A percentile compares a stretch with the other conserved stretches of the same genome.
phyloP scores from a whole-genome alignment of 2,888 invertebrate genomes.

The Scaptomyza polygonia region DNA sequence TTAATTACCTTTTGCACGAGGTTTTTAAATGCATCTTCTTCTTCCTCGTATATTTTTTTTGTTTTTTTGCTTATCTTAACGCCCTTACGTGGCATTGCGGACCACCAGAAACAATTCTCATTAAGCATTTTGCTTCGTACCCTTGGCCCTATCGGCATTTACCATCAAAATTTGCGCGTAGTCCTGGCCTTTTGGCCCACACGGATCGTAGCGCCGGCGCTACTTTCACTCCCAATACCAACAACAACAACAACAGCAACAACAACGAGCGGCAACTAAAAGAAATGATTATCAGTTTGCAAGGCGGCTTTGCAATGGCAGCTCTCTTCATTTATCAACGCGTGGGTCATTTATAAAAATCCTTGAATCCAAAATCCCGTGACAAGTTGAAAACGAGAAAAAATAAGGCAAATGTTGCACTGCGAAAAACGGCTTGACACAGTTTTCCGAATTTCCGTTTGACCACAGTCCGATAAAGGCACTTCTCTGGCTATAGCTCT shows the following conservation, averaged over 20 bases:
- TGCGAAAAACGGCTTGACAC: constrained; percentile 65
- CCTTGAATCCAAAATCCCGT: constrained; percentile 29
- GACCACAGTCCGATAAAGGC: constrained; percentile 54
- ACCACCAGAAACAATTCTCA: constrained; percentile 64
- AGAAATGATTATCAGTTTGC: constrained; percentile 62
- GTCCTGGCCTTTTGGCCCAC: constrained; percentile 45
- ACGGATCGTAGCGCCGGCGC: constrained; percentile 63
- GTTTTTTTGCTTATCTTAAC: constrained; percentile 60
- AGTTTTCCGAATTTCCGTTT: constrained; percentile 26
- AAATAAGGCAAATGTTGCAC: constrained; percentile 18
- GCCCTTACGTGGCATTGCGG: constrained; percentile 47
- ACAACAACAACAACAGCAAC: constrained; percentile 6
- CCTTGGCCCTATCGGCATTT: constrained; percentile 49
- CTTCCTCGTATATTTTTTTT: too few species aligned
- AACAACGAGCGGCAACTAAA: constrained; percentile 28
- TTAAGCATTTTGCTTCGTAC: constrained; percentile 37
- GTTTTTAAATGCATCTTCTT: constrained; percentile 6
- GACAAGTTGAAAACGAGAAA: constrained; percentile 33
- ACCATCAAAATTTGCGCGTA: constrained; percentile 52
- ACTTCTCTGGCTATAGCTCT: not conserved
- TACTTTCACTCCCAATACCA: constrained; percentile 67
- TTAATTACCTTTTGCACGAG: constrained; percentile 72
- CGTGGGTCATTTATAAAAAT: constrained; percentile 71
- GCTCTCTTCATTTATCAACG: constrained; percentile 68
- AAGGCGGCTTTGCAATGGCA: constrained; percentile 37